These are phyloP conservation scores for Phrynocephalus versicolor DNA, from an alignment of 2,113 vertebrate species.

Conservation along the genomic window DNA sequence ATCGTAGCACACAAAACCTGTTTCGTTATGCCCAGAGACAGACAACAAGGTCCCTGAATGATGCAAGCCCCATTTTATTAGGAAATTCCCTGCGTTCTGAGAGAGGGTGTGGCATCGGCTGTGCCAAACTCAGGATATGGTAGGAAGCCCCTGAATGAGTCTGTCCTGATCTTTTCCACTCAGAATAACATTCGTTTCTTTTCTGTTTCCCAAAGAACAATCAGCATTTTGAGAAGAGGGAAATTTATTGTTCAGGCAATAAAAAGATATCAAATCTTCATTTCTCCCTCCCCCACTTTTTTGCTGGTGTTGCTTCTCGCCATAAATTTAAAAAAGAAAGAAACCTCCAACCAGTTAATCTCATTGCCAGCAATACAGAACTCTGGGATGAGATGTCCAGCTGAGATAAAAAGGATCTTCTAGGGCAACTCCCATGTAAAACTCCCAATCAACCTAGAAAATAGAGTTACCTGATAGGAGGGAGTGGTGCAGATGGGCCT, in stretches of 20 bases:
- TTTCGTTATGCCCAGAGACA: not conserved
- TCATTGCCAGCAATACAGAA: slow-evolving; percentile 26
- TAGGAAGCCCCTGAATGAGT: not conserved
- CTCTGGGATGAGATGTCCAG: slow-evolving; percentile 28
- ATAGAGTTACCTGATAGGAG: slow-evolving; percentile 47
- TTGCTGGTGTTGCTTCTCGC: slow-evolving; percentile 15
- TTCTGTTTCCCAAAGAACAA: not conserved
- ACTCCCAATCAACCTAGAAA: slow-evolving; percentile 55
- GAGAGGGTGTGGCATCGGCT: not conserved
- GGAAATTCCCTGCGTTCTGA: not conserved
- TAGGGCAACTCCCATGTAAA: slow-evolving; percentile 48
- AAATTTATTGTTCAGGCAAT: slow-evolving; percentile 1
- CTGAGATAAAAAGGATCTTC: slow-evolving; percentile 44
- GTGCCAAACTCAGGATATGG: not conserved
- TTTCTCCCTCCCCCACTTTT: too few relatives aligned
- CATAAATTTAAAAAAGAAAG: slow-evolving; percentile 40
- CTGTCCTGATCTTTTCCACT: not conserved
- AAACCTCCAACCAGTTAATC: slow-evolving; percentile 30
- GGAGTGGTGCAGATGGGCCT: slow-evolving; percentile 43
- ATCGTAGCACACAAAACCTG: not conserved
- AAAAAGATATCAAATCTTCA: slow-evolving; percentile 13
- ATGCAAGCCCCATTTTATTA: not conserved
- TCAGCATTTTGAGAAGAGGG: not conserved
- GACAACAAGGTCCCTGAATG: not conserved
- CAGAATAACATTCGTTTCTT: not conserved